Evolutionary conservation across 2,888 invertebrate species (phyloP).

Genomic region (Vannuccia rotundouncinata): DNA sequence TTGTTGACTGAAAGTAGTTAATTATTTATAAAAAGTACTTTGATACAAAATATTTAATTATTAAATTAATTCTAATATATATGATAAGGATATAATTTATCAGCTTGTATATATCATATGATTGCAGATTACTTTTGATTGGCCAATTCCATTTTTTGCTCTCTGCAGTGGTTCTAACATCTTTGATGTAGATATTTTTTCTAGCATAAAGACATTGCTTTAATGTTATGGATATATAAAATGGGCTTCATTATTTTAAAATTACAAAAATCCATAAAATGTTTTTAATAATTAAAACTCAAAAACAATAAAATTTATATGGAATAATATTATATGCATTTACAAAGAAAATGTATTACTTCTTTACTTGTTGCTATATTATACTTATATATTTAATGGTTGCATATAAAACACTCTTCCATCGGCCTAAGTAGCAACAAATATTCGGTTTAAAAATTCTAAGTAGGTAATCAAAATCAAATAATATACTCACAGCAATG

Average conservation of each 20-base stretch:
- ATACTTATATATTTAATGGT: not conserved
- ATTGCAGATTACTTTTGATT: not conserved
- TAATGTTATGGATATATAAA: not conserved
- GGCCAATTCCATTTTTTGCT: not conserved
- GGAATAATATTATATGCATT: no score
- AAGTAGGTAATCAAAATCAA: conserved; percentile 3
- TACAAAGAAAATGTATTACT: no score
- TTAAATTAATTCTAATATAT: not conserved
- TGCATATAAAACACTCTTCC: not conserved
- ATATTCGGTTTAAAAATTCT: not conserved
- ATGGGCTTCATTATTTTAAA: not conserved
- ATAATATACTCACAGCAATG: conserved; percentile 76
- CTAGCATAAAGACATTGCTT: no score
- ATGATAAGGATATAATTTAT: not conserved
- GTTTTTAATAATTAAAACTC: not conserved
- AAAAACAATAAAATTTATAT: not conserved
- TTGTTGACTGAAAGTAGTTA: no score
- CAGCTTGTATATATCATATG: not conserved
- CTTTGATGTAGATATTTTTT: no score
- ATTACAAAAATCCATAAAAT: not conserved
- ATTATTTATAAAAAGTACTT: no score
- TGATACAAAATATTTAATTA: not conserved
- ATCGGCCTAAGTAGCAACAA: not conserved
- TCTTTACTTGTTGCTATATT: no score
- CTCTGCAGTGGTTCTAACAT: no score